Evolutionary conservation across 37 sponge, comb jelly and placozoan species (phyloP).

Genomic region (Oopsacas minuta): DNA sequence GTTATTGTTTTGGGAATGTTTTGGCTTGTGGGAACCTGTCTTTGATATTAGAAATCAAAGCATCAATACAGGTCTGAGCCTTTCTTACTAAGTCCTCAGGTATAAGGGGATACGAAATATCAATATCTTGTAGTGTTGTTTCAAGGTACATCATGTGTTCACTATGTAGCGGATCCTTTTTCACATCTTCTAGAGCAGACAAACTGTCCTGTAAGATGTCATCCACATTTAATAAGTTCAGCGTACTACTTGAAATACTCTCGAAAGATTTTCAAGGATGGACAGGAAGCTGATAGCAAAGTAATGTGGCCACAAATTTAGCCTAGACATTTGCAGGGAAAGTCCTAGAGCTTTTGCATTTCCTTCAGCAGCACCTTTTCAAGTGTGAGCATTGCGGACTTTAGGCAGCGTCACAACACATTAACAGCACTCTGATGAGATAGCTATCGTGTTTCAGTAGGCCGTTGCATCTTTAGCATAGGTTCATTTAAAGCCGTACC

Average conservation of each 20-base stretch:
- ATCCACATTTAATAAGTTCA: constrained; percentile 11
- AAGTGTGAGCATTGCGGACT: constrained; percentile 6
- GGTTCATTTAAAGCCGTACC: constrained; percentile 29
- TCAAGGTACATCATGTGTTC: constrained; percentile 18
- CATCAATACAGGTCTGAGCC: not conserved
- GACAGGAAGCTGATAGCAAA: constrained; percentile 17
- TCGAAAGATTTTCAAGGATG: not conserved
- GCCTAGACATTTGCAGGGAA: not conserved
- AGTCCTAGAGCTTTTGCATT: constrained; percentile 33
- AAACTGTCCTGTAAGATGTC: not conserved
- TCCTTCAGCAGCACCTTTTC: constrained; percentile 28
- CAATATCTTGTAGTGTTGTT: constrained; percentile 9
- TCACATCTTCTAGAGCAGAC: not conserved
- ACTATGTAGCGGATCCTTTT: not conserved
- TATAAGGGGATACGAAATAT: not conserved
- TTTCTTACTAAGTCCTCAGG: not conserved
- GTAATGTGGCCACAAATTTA: constrained; percentile 14
- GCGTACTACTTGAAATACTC: not conserved
- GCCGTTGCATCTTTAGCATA: constrained; percentile 20
- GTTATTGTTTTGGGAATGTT: too few relatives aligned
- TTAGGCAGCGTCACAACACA: constrained; percentile 19
- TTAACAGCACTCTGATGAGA: constrained; percentile 32
- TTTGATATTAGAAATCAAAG: constrained; percentile 5
- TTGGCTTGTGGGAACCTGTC: constrained; percentile 27
- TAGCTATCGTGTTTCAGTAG: constrained; percentile 29